Evolutionary conservation across 2,113 vertebrate genomes (phyloP).

Genomic region (Scytalopus superciliaris): DNA sequence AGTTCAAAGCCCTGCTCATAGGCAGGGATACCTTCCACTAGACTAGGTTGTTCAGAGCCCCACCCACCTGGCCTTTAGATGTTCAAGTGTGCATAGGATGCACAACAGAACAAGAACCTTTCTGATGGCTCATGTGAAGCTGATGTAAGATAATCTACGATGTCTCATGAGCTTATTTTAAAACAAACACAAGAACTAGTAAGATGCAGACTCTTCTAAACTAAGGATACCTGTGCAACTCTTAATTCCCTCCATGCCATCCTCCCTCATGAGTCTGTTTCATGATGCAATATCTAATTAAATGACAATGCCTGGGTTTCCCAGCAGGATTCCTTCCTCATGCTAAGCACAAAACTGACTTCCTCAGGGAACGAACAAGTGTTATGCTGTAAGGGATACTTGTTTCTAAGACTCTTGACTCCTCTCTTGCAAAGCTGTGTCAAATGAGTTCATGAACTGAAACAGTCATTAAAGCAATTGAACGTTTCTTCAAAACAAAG

Average conservation of each 20-base stretch:
- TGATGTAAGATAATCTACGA: not conserved
- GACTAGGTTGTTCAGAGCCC: not conserved
- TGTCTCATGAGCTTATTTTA: not conserved
- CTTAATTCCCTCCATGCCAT: not conserved
- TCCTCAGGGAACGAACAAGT: not conserved
- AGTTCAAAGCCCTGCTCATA: not conserved
- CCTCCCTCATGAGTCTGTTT: not conserved
- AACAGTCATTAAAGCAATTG: not conserved
- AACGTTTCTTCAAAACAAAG: not conserved
- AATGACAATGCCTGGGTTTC: not conserved
- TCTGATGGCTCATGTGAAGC: not conserved
- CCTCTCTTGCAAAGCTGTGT: not conserved
- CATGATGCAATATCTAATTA: slow-evolving; percentile 47
- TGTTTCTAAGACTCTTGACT: not conserved
- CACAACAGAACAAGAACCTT: not conserved
- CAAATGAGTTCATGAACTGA: not conserved
- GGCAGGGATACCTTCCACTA: not conserved
- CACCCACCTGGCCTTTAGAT: not conserved
- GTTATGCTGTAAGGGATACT: not conserved
- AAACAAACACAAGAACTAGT: not conserved
- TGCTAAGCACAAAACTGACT: not conserved
- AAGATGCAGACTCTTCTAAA: not conserved
- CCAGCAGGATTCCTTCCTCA: not conserved
- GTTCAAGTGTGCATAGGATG: not conserved
- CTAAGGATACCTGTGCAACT: not conserved